Percentiles rank a stretch among this genome's conserved stretches.
These are phyloP conservation scores for Apotomis betuletana DNA, from an alignment of 2,888 invertebrate genomes.

Conservation along the genomic window DNA sequence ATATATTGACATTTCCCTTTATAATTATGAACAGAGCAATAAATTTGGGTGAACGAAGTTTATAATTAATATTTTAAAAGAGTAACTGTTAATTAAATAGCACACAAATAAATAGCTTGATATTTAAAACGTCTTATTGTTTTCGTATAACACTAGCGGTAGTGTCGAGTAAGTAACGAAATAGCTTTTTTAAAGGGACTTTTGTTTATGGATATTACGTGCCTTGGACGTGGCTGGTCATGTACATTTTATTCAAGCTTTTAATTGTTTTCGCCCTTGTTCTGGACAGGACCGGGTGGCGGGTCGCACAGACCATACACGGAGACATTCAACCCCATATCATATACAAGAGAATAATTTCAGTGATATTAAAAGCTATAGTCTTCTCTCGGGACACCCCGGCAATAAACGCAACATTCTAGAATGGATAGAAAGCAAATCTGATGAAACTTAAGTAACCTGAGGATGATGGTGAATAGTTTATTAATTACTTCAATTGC, in stretches of 20 bases:
- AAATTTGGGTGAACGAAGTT: slow-evolving; percentile 45
- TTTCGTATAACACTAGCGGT: slow-evolving; percentile 63
- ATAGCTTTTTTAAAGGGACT: slow-evolving; percentile 77
- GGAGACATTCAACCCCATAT: background rate
- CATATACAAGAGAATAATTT: background rate
- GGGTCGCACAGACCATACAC: slow-evolving; percentile 11
- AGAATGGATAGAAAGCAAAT: too few species aligned
- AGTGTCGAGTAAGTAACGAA: slow-evolving; percentile 65
- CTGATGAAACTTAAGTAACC: too few species aligned
- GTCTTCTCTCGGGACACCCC: too few species aligned
- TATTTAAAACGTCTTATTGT: slow-evolving; percentile 58
- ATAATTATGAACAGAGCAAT: slow-evolving; percentile 49
- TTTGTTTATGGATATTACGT: slow-evolving; percentile 73
- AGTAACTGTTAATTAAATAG: slow-evolving; percentile 49
- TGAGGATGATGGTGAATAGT: too few species aligned
- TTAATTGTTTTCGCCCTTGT: slow-evolving; percentile 40
- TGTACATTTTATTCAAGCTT: slow-evolving; percentile 60
- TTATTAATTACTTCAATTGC: background rate
- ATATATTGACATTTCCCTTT: slow-evolving; percentile 35
- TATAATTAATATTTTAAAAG: slow-evolving; percentile 35
- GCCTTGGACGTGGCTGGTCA: slow-evolving; percentile 71
- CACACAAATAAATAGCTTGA: slow-evolving; percentile 68
- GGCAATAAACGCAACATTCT: too few species aligned
- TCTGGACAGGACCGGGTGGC: slow-evolving; percentile 14
- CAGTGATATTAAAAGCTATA: background rate